These are phyloP conservation scores for Ditula angustiorana DNA, from an alignment of 2,888 invertebrate species.

Conservation along the genomic window DNA sequence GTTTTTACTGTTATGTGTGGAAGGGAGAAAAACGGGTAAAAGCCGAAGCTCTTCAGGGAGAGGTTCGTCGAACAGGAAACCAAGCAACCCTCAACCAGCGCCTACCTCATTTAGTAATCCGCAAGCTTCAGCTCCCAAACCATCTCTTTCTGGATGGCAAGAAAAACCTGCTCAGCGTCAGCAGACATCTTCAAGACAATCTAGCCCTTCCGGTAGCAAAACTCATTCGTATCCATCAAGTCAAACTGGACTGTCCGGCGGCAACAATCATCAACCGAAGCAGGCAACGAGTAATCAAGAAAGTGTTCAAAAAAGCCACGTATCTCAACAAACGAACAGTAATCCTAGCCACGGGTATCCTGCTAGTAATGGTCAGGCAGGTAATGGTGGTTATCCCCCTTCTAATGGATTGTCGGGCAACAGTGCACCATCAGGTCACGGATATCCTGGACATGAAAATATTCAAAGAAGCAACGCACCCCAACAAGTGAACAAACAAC, in stretches of 20 bases:
- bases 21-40: conserved; percentile 68
- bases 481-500: conserved; percentile 28
- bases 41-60: conserved; percentile 73
- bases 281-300: conserved; percentile 54
- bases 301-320: conserved; percentile 66
- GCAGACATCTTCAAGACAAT: conserved; percentile 59
- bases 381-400: conserved; percentile 61
- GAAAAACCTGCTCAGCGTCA: conserved; percentile 66
- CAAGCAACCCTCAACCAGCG: conserved; percentile 65
- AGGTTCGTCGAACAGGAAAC: conserved; percentile 64
- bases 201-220: conserved; percentile 51
- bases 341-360: conserved; percentile 46
- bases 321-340: conserved; percentile 43
- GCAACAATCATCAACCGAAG: conserved; percentile 42
- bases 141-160: conserved; percentile 76
- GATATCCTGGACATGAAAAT: conserved; percentile 71
- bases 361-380: conserved; percentile 70
- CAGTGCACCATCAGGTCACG: conserved; percentile 56
- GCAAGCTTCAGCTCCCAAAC: conserved; percentile 61
- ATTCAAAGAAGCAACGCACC: conserved; percentile 67
- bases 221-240: conserved; percentile 50
- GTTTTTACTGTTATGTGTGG: conserved; percentile 54
- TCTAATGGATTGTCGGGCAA: conserved; percentile 72
- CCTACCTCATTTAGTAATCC: conserved; percentile 75
- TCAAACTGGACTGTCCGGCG: conserved; percentile 47